phyloP scores from a whole-genome alignment of 2,113 vertebrate genomes.

The Zapus hudsonius region DNA sequence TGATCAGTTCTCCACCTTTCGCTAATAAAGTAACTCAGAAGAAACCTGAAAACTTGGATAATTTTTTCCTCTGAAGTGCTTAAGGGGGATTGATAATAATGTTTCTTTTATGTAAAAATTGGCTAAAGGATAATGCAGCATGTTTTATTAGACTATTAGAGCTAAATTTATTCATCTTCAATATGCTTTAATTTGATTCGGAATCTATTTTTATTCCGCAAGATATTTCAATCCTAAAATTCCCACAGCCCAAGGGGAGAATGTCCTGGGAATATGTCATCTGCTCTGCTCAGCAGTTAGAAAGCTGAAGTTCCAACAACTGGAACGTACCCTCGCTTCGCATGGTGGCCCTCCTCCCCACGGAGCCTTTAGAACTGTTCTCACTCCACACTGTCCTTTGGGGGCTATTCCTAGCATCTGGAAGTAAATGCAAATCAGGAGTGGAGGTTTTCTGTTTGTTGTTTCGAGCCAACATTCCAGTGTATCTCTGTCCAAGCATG shows the following conservation, averaged over 20 bases:
- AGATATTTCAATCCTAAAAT: constrained; percentile 68
- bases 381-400: neutral
- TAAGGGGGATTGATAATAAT: constrained; percentile 29
- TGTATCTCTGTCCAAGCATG: neutral
- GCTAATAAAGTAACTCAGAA: constrained; percentile 38
- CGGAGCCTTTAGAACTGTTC: constrained; percentile 15
- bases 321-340: constrained; percentile 21
- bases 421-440: constrained; percentile 15
- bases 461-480: neutral
- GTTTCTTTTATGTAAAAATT: constrained; percentile 59
- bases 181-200: constrained; percentile 69
- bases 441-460: constrained; percentile 7
- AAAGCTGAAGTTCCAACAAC: neutral
- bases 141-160: constrained; percentile 62
- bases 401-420: constrained; percentile 41
- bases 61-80: constrained; percentile 26
- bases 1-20: neutral
- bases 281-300: constrained; percentile 52
- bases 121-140: constrained; percentile 5
- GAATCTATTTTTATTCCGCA: constrained; percentile 70
- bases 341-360: constrained; percentile 1
- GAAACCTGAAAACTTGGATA: constrained; percentile 32
- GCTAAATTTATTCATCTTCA: constrained; percentile 63
- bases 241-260: constrained; percentile 51
- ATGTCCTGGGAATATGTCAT: constrained; percentile 61